Base-by-base conservation (phyloP, 2,797 vertebrate species). In the Taeniopygia guttata region DNA sequence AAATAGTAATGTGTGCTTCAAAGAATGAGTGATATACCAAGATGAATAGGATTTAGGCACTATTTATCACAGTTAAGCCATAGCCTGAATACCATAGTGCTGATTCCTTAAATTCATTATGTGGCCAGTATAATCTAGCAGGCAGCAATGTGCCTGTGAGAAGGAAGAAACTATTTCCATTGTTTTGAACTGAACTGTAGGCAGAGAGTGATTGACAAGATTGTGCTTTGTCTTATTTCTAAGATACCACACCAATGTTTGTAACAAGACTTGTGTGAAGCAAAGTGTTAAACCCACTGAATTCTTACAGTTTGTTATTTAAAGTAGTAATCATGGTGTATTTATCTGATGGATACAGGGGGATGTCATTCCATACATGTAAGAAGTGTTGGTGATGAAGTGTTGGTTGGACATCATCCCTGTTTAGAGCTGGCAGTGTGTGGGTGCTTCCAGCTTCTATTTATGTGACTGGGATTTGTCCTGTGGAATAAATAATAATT, bases 91-190 rank as follows among this genome's bases (percentile, higher is more conserved):
- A 60, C 91, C 67, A 94, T 95, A 95, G 90, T 97, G 97, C 98
- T 98, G 98, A 98, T 97, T 72, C 82, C 90, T 96, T 96, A 88
- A 95, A 97, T 97, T 96, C 95, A 96, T 98, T 97, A 95, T 98
- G 95, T 77, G 87, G 94, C 54, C 73, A 59, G 95, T 77, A 91
- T 97, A 97, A 94, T 96, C 91, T 84, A 93, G 85, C 91, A 93
- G 95, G 90, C 96, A 91, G 70, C 76, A 91, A 95, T 89, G 94
- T 91, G 95, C 68, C 94, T 84, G 88, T 58, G 93, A 95, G 94
- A 87, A 97, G 95, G 94, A 97, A 96, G 93, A 90, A 89, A 90
- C 88, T 70, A 84, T 93, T 97, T 89, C 72, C 66, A 30, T 87
- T 52, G 11, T 95, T 96, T 91, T 77, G 75, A 96, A 85, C 48